Percentiles rank a stretch among this genome's conserved stretches.
Evolutionary conservation across 2,797 vertebrate species (phyloP).

Genomic region (Oryzias dopingdopingensis): DNA sequence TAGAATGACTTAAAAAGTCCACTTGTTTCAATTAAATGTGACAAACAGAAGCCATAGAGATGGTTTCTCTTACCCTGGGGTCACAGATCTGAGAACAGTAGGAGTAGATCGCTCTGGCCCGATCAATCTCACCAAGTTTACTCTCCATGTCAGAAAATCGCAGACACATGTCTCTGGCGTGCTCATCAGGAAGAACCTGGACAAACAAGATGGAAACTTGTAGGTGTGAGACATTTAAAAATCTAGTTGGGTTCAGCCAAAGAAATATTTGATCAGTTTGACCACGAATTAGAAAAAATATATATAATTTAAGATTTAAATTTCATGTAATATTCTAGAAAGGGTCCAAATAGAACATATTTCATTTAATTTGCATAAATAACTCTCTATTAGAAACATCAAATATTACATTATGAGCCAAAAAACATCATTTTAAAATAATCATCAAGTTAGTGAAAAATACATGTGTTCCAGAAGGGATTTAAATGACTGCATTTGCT

Average conservation of each 20-base stretch:
- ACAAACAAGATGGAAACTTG: not conserved
- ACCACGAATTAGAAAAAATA: too few relatives aligned
- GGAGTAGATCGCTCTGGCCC: slow-evolving; percentile 90
- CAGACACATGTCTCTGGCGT: slow-evolving; percentile 89
- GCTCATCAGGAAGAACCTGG: slow-evolving; percentile 89
- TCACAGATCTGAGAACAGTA: slow-evolving; percentile 96
- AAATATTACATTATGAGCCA: too few relatives aligned
- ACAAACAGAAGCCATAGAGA: not conserved
- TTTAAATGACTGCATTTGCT: too few relatives aligned
- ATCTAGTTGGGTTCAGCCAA: not conserved
- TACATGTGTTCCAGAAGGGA: too few relatives aligned
- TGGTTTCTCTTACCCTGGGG: slow-evolving; percentile 80
- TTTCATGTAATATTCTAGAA: too few relatives aligned
- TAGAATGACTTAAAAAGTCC: not conserved
- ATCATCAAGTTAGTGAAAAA: too few relatives aligned
- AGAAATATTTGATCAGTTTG: too few relatives aligned
- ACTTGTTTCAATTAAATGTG: not conserved
- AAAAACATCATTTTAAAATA: too few relatives aligned
- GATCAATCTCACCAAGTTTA: slow-evolving; percentile 92
- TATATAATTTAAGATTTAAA: too few relatives aligned
- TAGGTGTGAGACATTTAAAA: not conserved
- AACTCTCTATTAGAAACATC: too few relatives aligned
- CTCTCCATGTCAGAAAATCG: slow-evolving; percentile 96
- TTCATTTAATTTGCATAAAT: too few relatives aligned
- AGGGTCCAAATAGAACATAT: too few relatives aligned